Base-by-base conservation (phyloP, 2,113 vertebrate species). In the Pedionomus torquatus region DNA sequence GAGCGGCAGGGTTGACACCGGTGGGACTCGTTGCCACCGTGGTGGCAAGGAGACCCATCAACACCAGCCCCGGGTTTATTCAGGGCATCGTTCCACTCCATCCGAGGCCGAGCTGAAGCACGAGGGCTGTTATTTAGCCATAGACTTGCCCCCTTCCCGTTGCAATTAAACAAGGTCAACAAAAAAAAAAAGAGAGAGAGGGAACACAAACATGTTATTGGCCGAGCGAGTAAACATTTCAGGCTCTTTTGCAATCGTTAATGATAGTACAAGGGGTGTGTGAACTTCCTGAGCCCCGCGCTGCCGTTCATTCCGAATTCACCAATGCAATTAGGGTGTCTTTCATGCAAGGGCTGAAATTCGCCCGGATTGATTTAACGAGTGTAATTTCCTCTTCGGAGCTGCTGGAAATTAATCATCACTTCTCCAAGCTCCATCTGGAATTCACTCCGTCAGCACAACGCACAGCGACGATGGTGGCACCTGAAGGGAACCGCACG, bases 371-470 rank as follows among this genome's bases (percentile, higher is more conserved):
- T 88, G 94, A 95, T 94, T 96, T 93, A 90, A 96, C 66, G 6
- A 96, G 95, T 33, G 68, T 92, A 90, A 97, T 97, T 97, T 97
- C 95, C 96, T 97, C 93, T 89, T 60, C 16, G 89, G 81, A 92
- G 86, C 71, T 83, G 93, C 86, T 97, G 93, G 92, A 84, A 92
- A 92, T 95, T 83, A 97, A 94, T 95, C 95, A 88, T 60, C 83
- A 11, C 74, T 88, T 91, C 89, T 87, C n/a, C 78, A 11, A 60
- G 77, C 75, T 90, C 64, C 35, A 3, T 0, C 14, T 66, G 95
- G 93, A 97, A 97, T 97, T 76, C 91, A 7, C 90, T 64, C 75
- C 0, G 33, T 96, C 96, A 97, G 97, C 95, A 96, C 68, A 54
- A 24, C 51, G 17, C 68, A 15, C 11, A n/a, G 57, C 30, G 20